Percentiles rank a stretch among this genome's conserved stretches.
Conservation (phyloP, 2,797 vertebrate species). For the Pyrocephalus nanus region DNA sequence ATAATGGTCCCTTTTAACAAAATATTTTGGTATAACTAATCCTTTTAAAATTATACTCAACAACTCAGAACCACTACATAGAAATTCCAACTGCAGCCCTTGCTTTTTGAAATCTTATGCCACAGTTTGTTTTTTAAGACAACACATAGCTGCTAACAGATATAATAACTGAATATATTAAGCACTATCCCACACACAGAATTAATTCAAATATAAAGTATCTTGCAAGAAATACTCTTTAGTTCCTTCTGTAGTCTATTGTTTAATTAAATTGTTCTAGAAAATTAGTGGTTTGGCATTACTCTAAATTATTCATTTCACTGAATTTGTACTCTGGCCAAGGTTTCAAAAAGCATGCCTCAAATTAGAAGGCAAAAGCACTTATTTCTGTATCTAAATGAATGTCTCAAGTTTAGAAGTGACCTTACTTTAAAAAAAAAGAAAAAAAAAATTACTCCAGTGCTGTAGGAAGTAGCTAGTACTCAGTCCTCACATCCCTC, state of each 20-base stretch:
- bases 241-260: not conserved
- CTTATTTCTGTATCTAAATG: not conserved
- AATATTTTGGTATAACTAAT: constrained; percentile 63
- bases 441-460: not conserved
- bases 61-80: constrained; percentile 15
- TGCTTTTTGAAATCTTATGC: constrained; percentile 56
- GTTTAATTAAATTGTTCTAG: not conserved
- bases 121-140: constrained; percentile 53
- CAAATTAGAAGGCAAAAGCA: not conserved
- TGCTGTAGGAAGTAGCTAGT: not conserved
- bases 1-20: constrained; percentile 22
- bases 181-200: not conserved
- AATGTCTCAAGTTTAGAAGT: not conserved
- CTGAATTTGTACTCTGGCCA: not conserved
- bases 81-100: constrained; percentile 28
- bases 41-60: constrained; percentile 59
- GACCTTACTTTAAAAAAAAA: not conserved
- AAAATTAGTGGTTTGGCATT: not conserved
- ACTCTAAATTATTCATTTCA: not conserved
- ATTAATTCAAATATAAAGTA: constrained; percentile 6
- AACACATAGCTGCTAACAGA: constrained; percentile 51
- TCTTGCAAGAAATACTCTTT: not conserved
- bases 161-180: constrained; percentile 52
- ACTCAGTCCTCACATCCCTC: not conserved
- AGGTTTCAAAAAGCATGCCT: not conserved